Base-by-base conservation (phyloP, 1,140 invertebrate species). In the Drosophila tsacasi region DNA sequence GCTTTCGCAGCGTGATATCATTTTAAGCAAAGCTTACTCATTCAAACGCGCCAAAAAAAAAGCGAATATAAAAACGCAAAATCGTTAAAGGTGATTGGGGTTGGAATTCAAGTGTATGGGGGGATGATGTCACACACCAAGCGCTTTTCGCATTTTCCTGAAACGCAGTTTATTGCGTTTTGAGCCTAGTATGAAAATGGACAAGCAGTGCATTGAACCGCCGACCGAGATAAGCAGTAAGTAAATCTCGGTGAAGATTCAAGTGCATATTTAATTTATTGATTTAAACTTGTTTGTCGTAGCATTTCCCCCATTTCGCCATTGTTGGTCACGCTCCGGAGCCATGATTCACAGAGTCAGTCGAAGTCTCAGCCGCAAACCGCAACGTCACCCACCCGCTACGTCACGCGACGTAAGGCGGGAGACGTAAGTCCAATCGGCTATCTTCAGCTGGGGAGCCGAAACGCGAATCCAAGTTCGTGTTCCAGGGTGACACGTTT, bases 21-120 rank as follows among this genome's bases (percentile, higher is more conserved):
- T 81, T 81, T 78, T 50, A 90, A 90, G 81, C 85, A 72, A 25
- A 90, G 85, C 84, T 89, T 81, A 89, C 74, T 90, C 84, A 89
- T 65, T 78, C 61, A 17, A 65, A 63, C 81, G 77, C 84, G 78
- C 84, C 85, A 89, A 87, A 83, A 75, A 72, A 19, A 35, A 35
- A 19, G 17, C 9, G 27, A 52, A 52, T 8, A 32, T 35, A 32
- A 30, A 46, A 17, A 57, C 54, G 65, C 49, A 50, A 78, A 68
- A 79, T 52, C 39, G 35, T 62, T 46, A 64, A 23, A 76, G 47
- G 67, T 44, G 67, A 68, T 71, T 76, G 52, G 69, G 67, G 69
- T 73, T 73, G 44, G 44, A 15, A 73, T 44, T 42, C 39, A 35
- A 59, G 63, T 59, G 47, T 60, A 37, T 19, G 35, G 60, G 35